Evolutionary conservation across 1,140 invertebrate species (phyloP).

Genomic region (Drusus annulatus): DNA sequence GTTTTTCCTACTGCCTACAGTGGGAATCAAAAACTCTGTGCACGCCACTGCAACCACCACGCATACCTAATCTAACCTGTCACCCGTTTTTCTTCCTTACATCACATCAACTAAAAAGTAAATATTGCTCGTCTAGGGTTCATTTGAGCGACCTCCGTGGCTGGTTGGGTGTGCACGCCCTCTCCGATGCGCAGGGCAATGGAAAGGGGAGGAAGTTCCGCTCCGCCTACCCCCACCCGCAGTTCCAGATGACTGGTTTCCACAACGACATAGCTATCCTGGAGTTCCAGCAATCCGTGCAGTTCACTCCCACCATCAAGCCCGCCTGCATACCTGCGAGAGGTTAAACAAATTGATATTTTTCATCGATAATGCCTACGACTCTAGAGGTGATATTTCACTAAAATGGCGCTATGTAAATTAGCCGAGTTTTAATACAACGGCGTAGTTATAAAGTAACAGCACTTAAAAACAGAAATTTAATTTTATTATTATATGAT

Average conservation of each 20-base stretch:
- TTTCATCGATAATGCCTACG: no score
- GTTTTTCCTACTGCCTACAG: no score
- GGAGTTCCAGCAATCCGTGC: slow-evolving; percentile 77
- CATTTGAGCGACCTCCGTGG: slow-evolving; percentile 33
- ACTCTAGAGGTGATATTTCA: no score
- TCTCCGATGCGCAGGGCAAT: slow-evolving; percentile 63
- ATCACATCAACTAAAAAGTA: neutral
- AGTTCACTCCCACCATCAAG: slow-evolving; percentile 73
- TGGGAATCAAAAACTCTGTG: no score
- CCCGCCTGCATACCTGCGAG: slow-evolving; percentile 81
- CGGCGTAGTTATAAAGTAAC: no score
- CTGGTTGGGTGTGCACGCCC: slow-evolving; percentile 54
- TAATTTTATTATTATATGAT: no score
- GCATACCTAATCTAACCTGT: no score
- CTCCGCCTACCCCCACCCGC: slow-evolving; percentile 73
- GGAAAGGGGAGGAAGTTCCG: slow-evolving; percentile 62
- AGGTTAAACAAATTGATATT: slow-evolving; percentile 56
- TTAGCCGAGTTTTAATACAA: no score
- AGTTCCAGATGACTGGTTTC: slow-evolving; percentile 79
- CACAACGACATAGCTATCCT: slow-evolving; percentile 89
- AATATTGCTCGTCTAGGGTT: slow-evolving; percentile 14
- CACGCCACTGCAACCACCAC: no score
- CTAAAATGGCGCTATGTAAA: no score
- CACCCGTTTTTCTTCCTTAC: no score
- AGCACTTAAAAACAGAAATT: no score